A percentile compares a stretch with the other conserved stretches of the same genome.
Conservation (phyloP, 1,140 invertebrate species). For the Delia radicum region DNA sequence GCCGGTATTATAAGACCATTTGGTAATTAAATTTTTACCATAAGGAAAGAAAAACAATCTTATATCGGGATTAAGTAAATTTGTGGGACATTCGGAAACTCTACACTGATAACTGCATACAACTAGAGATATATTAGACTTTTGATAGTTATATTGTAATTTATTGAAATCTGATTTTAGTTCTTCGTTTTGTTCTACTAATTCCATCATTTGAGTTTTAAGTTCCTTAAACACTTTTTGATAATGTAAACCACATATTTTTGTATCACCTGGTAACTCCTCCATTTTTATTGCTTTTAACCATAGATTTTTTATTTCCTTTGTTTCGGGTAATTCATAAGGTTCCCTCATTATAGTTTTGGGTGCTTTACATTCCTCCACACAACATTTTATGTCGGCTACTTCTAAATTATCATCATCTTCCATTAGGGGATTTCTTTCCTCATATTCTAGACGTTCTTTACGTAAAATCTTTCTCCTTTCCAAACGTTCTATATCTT, state of each 20-base stretch:
- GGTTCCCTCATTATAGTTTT: constrained; percentile 23
- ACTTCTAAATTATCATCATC: background rate
- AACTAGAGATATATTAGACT: constrained; percentile 5
- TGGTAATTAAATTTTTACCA: constrained; percentile 14
- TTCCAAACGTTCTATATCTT: constrained; percentile 17
- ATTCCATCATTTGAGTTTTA: background rate
- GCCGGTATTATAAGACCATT: constrained; percentile 28
- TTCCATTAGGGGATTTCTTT: background rate
- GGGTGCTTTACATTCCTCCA: constrained; percentile 17
- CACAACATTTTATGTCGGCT: constrained; percentile 13
- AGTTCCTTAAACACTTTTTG: constrained; percentile 7
- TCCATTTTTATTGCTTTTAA: constrained; percentile 14
- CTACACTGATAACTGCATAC: constrained; percentile 25
- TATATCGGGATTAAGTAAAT: constrained; percentile 1
- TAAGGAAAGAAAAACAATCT: constrained; percentile 25
- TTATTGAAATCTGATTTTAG: background rate
- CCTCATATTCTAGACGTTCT: background rate
- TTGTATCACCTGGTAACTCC: background rate
- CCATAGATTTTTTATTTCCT: constrained; percentile 23
- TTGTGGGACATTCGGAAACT: constrained; percentile 15
- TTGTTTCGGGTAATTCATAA: constrained; percentile 17
- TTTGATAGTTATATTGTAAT: constrained; percentile 10
- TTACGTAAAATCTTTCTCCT: background rate
- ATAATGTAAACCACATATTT: constrained; percentile 28
- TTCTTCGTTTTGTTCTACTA: background rate